Percentiles rank a stretch among this genome's conserved stretches.
These are phyloP conservation scores for Bombus difficillimus DNA, from an alignment of 1,140 invertebrate species.

Conservation along the genomic window DNA sequence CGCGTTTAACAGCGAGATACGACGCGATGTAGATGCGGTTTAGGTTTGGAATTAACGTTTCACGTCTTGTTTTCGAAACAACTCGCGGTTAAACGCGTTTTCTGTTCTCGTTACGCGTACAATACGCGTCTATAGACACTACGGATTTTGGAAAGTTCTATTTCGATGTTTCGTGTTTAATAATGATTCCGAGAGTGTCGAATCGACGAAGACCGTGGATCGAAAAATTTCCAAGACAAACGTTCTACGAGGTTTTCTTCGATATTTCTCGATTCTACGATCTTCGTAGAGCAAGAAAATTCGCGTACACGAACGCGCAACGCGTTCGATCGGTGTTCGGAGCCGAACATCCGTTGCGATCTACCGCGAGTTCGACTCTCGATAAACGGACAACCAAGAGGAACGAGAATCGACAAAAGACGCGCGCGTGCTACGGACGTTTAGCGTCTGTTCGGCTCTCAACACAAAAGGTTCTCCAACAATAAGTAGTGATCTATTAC, in stretches of 20 bases:
- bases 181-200: neutral
- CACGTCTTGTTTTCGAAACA: neutral
- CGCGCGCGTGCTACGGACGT: slow-evolving; percentile 27
- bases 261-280: neutral
- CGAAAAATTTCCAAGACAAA: neutral
- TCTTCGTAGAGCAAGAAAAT: neutral
- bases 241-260: neutral
- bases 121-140: neutral
- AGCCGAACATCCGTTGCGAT: slow-evolving; percentile 45
- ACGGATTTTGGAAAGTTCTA: neutral
- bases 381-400: neutral
- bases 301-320: neutral
- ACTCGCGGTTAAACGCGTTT: neutral
- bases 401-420: neutral
- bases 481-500: slow-evolving; percentile 43
- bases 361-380: neutral
- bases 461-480: slow-evolving; percentile 49
- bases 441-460: slow-evolving; percentile 53
- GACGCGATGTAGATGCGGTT: neutral
- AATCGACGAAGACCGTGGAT: neutral
- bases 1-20: slow-evolving; percentile 5
- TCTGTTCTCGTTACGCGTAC: neutral
- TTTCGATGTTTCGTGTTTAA: neutral
- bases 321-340: slow-evolving; percentile 25
- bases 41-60: too few relatives aligned